Evolutionary conservation across 2,113 vertebrate genomes (phyloP).

Genomic region (Atlantisia rogersi): DNA sequence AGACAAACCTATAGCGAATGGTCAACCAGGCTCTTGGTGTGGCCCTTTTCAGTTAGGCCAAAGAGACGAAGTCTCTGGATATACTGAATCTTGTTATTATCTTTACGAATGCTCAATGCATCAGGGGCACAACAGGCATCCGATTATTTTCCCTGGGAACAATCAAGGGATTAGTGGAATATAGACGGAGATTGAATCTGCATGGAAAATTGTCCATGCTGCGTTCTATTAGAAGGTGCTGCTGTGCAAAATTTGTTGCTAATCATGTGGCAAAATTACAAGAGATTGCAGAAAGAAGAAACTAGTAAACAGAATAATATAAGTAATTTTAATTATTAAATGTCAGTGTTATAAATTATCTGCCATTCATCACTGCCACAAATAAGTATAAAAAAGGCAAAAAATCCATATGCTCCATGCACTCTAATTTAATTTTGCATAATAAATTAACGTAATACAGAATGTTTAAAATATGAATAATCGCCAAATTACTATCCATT

Average conservation of each 20-base stretch:
- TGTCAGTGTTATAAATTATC: conserved; percentile 66
- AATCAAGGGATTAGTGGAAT: conserved; percentile 87
- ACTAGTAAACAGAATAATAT: conserved; percentile 77
- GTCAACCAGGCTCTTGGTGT: conserved; percentile 18
- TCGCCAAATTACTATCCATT: conserved; percentile 49
- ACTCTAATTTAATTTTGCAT: conserved; percentile 61
- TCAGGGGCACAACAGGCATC: conserved; percentile 70
- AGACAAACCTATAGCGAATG: conserved; percentile 43
- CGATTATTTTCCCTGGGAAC: conserved; percentile 69
- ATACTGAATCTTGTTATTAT: conserved; percentile 67
- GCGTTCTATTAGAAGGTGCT: conserved; percentile 84
- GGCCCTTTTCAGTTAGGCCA: conserved; percentile 53
- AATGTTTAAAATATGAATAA: conserved; percentile 60
- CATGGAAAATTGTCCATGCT: conserved; percentile 81
- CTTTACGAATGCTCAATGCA: conserved; percentile 72
- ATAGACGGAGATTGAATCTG: conserved; percentile 79
- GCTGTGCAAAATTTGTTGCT: conserved; percentile 77
- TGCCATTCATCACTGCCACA: conserved; percentile 66
- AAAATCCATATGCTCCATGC: conserved; percentile 39
- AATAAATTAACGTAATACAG: conserved; percentile 45
- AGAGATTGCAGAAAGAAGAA: conserved; percentile 61
- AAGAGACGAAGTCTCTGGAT: conserved; percentile 67
- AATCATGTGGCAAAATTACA: conserved; percentile 76
- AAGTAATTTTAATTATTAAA: conserved; percentile 77
- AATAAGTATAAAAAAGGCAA: conserved; percentile 30